Percentiles rank a stretch among this genome's conserved stretches.
Evolutionary conservation across 2,113 vertebrate species (phyloP).

Genomic region (Zosterops japonicus): DNA sequence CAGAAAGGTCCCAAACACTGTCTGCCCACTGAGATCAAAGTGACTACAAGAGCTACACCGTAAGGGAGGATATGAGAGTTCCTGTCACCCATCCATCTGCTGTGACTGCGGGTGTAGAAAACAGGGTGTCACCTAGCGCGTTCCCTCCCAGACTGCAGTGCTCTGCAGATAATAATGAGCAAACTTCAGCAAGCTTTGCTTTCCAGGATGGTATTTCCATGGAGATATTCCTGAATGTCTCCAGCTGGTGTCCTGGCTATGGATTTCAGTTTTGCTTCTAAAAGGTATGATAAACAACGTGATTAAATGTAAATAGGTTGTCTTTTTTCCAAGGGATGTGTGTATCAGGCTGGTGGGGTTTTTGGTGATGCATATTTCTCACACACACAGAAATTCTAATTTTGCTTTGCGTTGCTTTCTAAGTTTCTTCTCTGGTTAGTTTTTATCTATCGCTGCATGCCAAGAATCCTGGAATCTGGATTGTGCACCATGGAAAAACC

Average conservation of each 20-base stretch:
- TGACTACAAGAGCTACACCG: background rate
- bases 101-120: background rate
- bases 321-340: background rate
- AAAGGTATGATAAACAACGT: background rate
- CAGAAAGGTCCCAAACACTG: background rate
- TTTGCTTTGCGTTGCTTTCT: background rate
- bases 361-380: background rate
- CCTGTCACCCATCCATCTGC: background rate
- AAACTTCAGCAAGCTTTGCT: conserved; percentile 18
- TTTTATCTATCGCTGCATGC: background rate
- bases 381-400: background rate
- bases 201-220: conserved; percentile 40
- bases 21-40: background rate
- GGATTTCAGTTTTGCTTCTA: conserved; percentile 25
- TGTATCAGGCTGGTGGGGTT: too few relatives aligned
- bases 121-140: background rate
- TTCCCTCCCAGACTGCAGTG: background rate
- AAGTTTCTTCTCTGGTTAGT: background rate
- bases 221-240: conserved; percentile 26
- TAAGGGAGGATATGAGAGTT: background rate
- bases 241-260: background rate
- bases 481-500: background rate
- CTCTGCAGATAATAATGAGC: background rate
- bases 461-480: background rate
- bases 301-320: background rate